Evolutionary conservation across 2,797 vertebrate species (phyloP).

Genomic region (Sylvia borin): DNA sequence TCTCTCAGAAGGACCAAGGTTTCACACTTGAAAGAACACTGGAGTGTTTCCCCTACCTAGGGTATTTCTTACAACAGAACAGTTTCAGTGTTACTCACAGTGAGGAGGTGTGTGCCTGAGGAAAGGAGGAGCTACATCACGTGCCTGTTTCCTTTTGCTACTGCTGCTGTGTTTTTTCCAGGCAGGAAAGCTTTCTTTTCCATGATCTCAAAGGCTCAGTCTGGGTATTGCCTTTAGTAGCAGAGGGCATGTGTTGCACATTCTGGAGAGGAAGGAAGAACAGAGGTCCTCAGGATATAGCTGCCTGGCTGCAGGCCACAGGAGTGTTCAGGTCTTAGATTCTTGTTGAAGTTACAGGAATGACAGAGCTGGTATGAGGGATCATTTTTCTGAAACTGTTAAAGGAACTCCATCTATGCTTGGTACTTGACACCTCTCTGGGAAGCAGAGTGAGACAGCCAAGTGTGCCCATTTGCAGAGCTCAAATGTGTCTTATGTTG

Average conservation of each 20-base stretch:
- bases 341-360: background rate
- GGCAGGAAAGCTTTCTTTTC: background rate
- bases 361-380: background rate
- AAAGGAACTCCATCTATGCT: background rate
- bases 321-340: background rate
- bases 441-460: background rate
- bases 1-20: background rate
- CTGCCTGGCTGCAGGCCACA: background rate
- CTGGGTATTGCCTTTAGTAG: background rate
- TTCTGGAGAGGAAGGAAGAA: background rate
- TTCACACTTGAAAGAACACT: background rate
- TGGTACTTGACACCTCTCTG: background rate
- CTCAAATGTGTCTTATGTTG: background rate
- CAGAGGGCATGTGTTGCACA: background rate
- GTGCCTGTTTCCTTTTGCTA: background rate
- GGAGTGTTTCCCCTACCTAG: background rate
- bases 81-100: background rate
- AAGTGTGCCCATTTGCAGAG: background rate
- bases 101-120: background rate
- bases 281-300: background rate
- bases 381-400: background rate
- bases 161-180: background rate
- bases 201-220: background rate
- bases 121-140: background rate
- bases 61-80: background rate